Base-by-base conservation (phyloP, 2,113 vertebrate species). In the Chloropsis cyanopogon region DNA sequence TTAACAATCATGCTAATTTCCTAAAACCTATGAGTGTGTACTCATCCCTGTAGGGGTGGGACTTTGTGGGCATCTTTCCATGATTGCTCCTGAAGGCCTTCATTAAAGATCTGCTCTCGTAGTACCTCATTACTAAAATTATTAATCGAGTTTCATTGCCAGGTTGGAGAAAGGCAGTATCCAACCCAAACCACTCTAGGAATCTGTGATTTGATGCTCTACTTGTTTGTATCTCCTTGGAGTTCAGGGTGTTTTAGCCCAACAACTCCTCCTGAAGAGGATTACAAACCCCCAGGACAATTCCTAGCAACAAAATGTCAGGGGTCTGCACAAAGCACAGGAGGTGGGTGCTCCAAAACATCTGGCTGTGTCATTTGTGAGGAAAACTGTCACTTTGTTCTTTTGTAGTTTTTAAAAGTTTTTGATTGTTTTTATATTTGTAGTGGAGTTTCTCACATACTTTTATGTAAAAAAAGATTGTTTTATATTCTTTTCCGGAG, bases 301-400 rank as follows among this genome's bases (percentile, higher is more conserved):
- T 2, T 22, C 22, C 9, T 0, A 6, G 49, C 15, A 6, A 19
- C 33, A 47, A 35, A 64, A 72, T 12, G 25, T 5, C 4, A 46
- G 35, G 0, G 21, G 1, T 44, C 12, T 44, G 42, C 42, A 19
- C 3, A 8, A 14, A 76, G 35, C 53, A 35, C 0, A 12, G 69
- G 5, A 69, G 10, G 1, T 5, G n/a, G 23, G 6, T 7, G 69
- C 65, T 66, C 56, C 52, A 10, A 44, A 59, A 9, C 35, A 12
- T 5, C 6, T 25, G 56, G 10, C 46, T 37, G 1, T 26, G 76
- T 11, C 72, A 6, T 4, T 0, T 2, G 52, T 50, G 56, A 41
- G 46, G 78, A 9, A 8, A 37, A 37, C 37, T 37, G 37, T 10
- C 10, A 37, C 37, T 37, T 37, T 37, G 37, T 37, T 37, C 37